phyloP scores from a whole-genome alignment of 2,888 invertebrate genomes.

The Mythimna loreyi region DNA sequence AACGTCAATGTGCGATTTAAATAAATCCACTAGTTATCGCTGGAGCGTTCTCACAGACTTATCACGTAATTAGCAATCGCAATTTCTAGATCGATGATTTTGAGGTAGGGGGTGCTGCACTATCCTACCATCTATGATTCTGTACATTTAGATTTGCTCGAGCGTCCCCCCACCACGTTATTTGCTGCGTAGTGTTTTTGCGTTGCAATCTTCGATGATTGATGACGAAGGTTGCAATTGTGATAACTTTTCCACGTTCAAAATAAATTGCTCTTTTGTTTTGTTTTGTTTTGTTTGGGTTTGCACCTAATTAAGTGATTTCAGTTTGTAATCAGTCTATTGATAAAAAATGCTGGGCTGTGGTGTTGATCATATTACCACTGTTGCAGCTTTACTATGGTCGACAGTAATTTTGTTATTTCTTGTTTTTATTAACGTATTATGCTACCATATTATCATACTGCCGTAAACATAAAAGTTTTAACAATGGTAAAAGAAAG shows the following conservation, averaged over 20 bases:
- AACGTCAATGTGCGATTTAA: constrained; percentile 70
- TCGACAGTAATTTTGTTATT: background rate
- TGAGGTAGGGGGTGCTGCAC: too few relatives aligned
- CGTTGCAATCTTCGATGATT: too few relatives aligned
- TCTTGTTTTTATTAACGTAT: too few relatives aligned
- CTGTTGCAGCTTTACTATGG: too few relatives aligned
- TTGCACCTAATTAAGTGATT: background rate
- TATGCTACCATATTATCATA: background rate
- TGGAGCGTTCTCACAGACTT: constrained; percentile 45
- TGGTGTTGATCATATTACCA: background rate
- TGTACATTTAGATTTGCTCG: too few relatives aligned
- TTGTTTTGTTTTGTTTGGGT: constrained; percentile 6
- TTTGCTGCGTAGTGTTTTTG: too few relatives aligned
- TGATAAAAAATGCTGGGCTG: background rate
- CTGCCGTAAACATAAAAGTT: too few relatives aligned
- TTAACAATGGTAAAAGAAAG: too few relatives aligned
- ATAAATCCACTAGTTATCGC: constrained; percentile 74
- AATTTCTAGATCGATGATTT: constrained; percentile 3
- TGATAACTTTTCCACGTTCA: constrained; percentile 19
- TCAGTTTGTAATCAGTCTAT: background rate
- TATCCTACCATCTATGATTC: too few relatives aligned
- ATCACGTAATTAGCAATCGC: constrained; percentile 35
- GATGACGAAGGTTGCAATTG: constrained; percentile 4
- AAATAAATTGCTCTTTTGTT: constrained; percentile 4
- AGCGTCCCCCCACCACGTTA: too few relatives aligned